These are phyloP conservation scores for Cataglyphis livida DNA, from an alignment of 2,888 invertebrate species.

Conservation along the genomic window DNA sequence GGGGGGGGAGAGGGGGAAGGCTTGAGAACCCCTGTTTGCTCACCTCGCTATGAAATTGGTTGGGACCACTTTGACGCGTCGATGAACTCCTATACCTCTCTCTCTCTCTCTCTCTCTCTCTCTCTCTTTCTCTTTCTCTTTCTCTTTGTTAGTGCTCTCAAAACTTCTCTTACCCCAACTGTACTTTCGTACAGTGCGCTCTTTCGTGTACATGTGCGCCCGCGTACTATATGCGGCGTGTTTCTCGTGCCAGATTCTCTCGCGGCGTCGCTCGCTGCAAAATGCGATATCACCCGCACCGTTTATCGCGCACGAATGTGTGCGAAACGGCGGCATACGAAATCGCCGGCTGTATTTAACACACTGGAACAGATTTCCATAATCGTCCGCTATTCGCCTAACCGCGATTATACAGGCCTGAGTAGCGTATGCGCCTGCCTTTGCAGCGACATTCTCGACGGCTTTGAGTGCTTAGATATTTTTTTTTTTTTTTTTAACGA, in stretches of 20 bases:
- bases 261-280: constrained; percentile 42
- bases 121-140: constrained; percentile 23
- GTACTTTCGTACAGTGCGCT: constrained; percentile 48
- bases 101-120: constrained; percentile 47
- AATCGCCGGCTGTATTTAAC: constrained; percentile 54
- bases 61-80: constrained; percentile 81
- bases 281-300: constrained; percentile 65
- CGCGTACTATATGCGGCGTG: neutral
- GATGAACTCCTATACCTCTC: constrained; percentile 75
- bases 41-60: constrained; percentile 81
- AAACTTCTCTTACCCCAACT: constrained; percentile 72
- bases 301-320: constrained; percentile 60
- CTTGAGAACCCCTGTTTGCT: constrained; percentile 78
- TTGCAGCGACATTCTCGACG: constrained; percentile 8
- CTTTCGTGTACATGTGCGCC: neutral
- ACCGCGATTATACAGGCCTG: constrained; percentile 3
- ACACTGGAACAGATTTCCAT: constrained; percentile 58
- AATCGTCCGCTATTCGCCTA: constrained; percentile 39
- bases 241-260: constrained; percentile 10
- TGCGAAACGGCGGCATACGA: constrained; percentile 37
- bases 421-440: constrained; percentile 1
- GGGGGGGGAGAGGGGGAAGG: neutral
- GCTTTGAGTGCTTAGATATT: neutral
- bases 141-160: constrained; percentile 67
- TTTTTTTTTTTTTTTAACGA: neutral